phyloP scores from a whole-genome alignment of 2,113 vertebrate genomes.

The Morone saxatilis region DNA sequence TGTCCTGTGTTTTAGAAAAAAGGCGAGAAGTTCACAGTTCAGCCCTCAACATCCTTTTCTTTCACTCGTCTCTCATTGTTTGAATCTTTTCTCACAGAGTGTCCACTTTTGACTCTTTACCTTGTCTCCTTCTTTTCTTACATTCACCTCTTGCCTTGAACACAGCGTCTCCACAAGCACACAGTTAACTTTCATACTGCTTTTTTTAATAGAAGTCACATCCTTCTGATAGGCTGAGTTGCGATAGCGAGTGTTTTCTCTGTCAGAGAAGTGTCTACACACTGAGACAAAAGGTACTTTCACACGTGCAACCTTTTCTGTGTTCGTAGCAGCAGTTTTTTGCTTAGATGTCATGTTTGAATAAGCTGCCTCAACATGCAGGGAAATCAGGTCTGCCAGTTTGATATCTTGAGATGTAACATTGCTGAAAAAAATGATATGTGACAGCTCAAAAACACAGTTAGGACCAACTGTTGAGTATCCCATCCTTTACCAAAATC shows the following conservation, averaged over 20 bases:
- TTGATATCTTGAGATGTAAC: conserved; percentile 15
- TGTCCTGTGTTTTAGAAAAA: conserved; percentile 64
- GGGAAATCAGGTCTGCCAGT: conserved; percentile 6
- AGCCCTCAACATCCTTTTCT: conserved; percentile 49
- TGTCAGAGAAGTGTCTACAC: not conserved
- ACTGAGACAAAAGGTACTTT: conserved; percentile 16
- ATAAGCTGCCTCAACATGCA: not conserved
- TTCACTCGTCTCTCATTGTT: not conserved
- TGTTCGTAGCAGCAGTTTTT: conserved; percentile 21
- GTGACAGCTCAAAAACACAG: not conserved
- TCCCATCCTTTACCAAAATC: not conserved
- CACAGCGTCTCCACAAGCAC: not conserved
- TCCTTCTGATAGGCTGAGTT: not conserved
- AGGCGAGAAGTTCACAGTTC: conserved; percentile 53
- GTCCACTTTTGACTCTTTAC: conserved; percentile 6
- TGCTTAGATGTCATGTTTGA: conserved; percentile 24
- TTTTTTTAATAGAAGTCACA: not conserved
- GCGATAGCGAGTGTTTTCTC: not conserved
- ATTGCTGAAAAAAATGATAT: not conserved
- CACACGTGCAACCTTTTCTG: not conserved
- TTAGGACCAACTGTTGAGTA: not conserved
- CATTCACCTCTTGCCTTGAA: not conserved
- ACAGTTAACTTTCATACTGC: not conserved
- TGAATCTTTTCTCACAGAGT: conserved; percentile 4
- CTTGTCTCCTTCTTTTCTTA: not conserved